A percentile compares a stretch with the other conserved stretches of the same genome.
These are phyloP conservation scores for Hesperia comma DNA, from an alignment of 2,888 invertebrate species.

Conservation along the genomic window DNA sequence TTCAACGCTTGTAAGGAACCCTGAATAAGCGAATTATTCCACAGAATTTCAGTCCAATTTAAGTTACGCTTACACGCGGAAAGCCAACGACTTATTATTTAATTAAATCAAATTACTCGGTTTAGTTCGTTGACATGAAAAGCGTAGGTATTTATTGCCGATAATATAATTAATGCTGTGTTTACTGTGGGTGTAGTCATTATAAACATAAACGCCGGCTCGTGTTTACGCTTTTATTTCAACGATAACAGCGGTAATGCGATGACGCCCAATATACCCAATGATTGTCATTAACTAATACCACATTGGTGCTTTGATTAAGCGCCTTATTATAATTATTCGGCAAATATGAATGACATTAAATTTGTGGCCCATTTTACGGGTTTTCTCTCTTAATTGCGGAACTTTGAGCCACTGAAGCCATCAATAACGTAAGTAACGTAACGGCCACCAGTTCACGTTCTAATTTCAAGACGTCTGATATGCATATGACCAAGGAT, in stretches of 20 bases:
- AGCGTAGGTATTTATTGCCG: slow-evolving; percentile 21
- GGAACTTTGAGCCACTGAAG: no score
- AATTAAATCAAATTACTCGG: slow-evolving; percentile 10
- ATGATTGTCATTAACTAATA: not conserved
- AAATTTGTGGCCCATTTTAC: no score
- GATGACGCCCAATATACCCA: not conserved
- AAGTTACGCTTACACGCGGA: not conserved
- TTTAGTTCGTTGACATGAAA: slow-evolving; percentile 23
- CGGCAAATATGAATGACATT: not conserved
- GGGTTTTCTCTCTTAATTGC: no score
- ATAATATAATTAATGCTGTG: slow-evolving; percentile 17
- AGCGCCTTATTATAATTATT: not conserved
- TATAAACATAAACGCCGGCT: slow-evolving; percentile 18
- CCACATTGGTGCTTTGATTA: not conserved
- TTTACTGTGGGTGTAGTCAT: slow-evolving; percentile 26
- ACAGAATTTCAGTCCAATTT: not conserved
- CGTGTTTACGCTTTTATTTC: slow-evolving; percentile 30
- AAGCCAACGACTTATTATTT: slow-evolving; percentile 7
- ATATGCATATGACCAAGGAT: no score
- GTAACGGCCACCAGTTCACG: no score
- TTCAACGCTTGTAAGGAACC: no score
- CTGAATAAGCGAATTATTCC: not conserved
- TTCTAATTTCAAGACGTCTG: no score
- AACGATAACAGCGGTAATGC: slow-evolving; percentile 11
- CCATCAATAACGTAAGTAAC: no score